These are phyloP conservation scores for Osmerus mordax DNA, from an alignment of 2,113 vertebrate species.

Conservation along the genomic window DNA sequence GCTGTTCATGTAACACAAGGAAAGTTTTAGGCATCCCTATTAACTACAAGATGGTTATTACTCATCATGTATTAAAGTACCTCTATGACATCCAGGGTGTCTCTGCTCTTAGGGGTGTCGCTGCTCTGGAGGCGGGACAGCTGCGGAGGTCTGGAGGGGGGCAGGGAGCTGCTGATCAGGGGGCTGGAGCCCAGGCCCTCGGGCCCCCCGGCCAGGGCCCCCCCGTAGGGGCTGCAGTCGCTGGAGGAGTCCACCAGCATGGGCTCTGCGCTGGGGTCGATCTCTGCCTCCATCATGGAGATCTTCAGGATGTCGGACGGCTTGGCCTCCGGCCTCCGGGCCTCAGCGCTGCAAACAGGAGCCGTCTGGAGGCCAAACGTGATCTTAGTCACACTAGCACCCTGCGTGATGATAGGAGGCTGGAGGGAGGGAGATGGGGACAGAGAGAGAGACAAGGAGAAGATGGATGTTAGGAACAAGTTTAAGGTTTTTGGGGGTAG, in stretches of 20 bases:
- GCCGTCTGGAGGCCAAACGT: slow-evolving; percentile 83
- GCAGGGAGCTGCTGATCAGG: slow-evolving; percentile 79
- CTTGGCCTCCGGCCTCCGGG: slow-evolving; percentile 77
- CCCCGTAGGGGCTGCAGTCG: slow-evolving; percentile 73
- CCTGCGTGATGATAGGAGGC: slow-evolving; percentile 91
- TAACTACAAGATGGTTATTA: too few relatives aligned
- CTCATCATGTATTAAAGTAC: slow-evolving; percentile 52
- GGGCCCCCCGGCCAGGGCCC: slow-evolving; percentile 23
- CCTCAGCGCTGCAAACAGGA: slow-evolving; percentile 77
- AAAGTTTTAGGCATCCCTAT: too few relatives aligned
- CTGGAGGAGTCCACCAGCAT: slow-evolving; percentile 84
- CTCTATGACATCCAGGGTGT: slow-evolving; percentile 83
- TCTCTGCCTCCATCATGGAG: slow-evolving; percentile 97
- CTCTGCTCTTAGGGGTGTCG: slow-evolving; percentile 76
- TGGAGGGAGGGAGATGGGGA: slow-evolving; percentile 45
- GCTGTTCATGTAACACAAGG: too few relatives aligned
- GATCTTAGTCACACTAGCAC: slow-evolving; percentile 91
- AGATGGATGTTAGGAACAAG: too few relatives aligned
- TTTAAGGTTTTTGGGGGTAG: too few relatives aligned
- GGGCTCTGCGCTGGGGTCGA: slow-evolving; percentile 82
- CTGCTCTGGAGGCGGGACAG: slow-evolving; percentile 84
- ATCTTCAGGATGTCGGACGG: slow-evolving; percentile 91
- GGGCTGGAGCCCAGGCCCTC: slow-evolving; percentile 68
- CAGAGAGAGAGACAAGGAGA: not conserved
- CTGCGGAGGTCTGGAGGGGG: slow-evolving; percentile 67